Percentiles rank a stretch among this genome's conserved stretches.
Evolutionary conservation across 2,113 vertebrate genomes (phyloP).

Genomic region (Muntiacus reevesi): DNA sequence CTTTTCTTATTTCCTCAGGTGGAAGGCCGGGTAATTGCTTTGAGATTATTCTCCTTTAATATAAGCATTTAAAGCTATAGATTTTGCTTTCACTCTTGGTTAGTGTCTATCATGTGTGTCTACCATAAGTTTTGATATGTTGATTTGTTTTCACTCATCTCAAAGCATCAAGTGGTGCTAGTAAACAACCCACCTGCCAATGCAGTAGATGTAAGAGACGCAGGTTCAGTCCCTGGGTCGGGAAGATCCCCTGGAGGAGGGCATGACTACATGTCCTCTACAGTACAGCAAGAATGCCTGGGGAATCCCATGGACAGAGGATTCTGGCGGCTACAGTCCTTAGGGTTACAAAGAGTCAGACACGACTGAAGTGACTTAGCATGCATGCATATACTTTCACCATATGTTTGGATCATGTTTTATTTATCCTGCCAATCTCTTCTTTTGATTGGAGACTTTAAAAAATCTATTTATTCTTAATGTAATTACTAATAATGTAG

Average conservation of each 20-base stretch:
- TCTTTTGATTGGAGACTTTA: not conserved
- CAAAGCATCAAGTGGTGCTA: not conserved
- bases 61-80: not conserved
- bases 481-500: not conserved
- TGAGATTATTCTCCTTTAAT: not conserved
- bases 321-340: not conserved
- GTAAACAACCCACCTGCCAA: not conserved
- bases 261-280: not conserved
- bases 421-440: not conserved
- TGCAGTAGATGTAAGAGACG: not conserved
- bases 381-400: not conserved
- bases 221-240: rapidly evolving
- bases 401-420: not conserved
- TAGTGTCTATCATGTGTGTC: not conserved
- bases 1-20: not conserved
- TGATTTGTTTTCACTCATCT: not conserved
- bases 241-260: not conserved
- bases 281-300: not conserved
- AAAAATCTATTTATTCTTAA: not conserved
- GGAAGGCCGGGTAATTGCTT: not conserved
- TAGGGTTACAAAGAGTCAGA: not conserved
- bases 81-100: not conserved
- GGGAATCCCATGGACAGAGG: not conserved
- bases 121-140: not conserved
- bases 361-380: not conserved